Evolutionary conservation across 2,113 vertebrate species (phyloP).

Genomic region (Pachyramphus minor): DNA sequence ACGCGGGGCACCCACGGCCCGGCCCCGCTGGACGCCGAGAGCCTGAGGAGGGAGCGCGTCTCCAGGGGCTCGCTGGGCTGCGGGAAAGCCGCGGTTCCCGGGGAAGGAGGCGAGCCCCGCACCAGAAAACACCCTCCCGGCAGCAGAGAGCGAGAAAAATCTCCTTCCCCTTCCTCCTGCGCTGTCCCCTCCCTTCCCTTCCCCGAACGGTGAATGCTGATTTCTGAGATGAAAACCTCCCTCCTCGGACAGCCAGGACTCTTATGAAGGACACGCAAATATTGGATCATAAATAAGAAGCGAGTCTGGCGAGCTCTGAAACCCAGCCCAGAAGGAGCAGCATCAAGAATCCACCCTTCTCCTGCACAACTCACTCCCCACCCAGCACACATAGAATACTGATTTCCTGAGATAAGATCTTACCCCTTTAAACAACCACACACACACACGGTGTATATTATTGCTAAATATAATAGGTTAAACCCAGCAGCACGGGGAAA

Average conservation of each 20-base stretch:
- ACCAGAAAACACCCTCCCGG: slow-evolving; percentile 18
- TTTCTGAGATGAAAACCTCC: slow-evolving; percentile 64
- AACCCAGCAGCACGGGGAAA: slow-evolving; percentile 57
- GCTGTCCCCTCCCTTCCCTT: slow-evolving; percentile 38
- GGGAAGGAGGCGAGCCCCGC: slow-evolving; percentile 42
- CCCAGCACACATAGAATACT: slow-evolving; percentile 59
- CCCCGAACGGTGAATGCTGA: slow-evolving; percentile 42
- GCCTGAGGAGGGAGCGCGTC: slow-evolving; percentile 15
- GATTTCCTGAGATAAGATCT: slow-evolving; percentile 68
- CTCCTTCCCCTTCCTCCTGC: slow-evolving; percentile 60
- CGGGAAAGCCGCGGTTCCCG: background rate
- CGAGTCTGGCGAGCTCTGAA: slow-evolving; percentile 63
- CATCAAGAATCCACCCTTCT: slow-evolving; percentile 70
- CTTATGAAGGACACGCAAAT: slow-evolving; percentile 57
- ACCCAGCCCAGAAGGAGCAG: slow-evolving; percentile 63
- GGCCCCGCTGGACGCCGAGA: slow-evolving; percentile 22
- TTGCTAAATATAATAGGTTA: slow-evolving; percentile 57
- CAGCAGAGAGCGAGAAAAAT: slow-evolving; percentile 44
- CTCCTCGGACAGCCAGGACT: slow-evolving; percentile 56
- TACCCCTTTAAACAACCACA: slow-evolving; percentile 47
- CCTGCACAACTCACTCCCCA: slow-evolving; percentile 60
- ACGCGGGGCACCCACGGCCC: slow-evolving; percentile 26
- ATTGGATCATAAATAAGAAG: slow-evolving; percentile 61
- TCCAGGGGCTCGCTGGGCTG: background rate
- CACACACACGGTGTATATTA: slow-evolving; percentile 3